Base-by-base conservation (phyloP, 1,140 invertebrate species). In the Andricus grossulariae region DNA sequence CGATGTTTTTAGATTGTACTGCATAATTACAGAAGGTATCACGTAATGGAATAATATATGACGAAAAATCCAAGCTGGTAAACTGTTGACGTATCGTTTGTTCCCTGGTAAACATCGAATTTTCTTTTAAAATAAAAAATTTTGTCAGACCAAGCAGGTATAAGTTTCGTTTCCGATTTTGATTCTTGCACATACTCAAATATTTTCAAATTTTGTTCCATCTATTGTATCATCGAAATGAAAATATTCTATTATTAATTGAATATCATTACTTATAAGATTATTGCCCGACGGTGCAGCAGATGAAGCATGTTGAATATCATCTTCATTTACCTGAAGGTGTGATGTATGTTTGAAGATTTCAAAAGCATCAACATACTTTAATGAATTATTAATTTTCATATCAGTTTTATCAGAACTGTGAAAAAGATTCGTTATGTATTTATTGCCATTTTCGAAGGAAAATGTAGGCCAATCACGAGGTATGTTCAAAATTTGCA, bases 381-480 rank as follows among this genome's bases (percentile, higher is more conserved):
- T 80, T 2, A 77, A 21, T 11, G 75, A 60, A 66, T 80, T 80
- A 12, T 51, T n/a, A 16, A 77, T 45, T 52, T 80, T 57, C 5
- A 60, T 19, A 18, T 74, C 79, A 13, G 72, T 51, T 71, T 80
- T 77, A 51, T 80, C 77, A 11, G 72, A 51, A 15, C 75, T 51
- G 39, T 77, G 75, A 21, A 19, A 70, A 7, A 80, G 54, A 50
- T 73, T 70, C n/a, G 49, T 74, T 25, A 57, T 52, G 45, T 73
- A 70, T 7, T 76, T 73, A 18, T 75, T 80, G 16, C 19, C 50
- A 66, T 78, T 71, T 71, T 80, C 74, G 57, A 80, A 80, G 15
- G 71, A 11, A 70, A 77, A 80, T n/a, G 74, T 19, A 18, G 79
- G 75, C 76, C 71, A 78, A 11, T 19, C 51, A 50, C 3, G 71